These are phyloP conservation scores for Magallana ariakensis DNA, from an alignment of 1,140 invertebrate species.

Conservation along the genomic window DNA sequence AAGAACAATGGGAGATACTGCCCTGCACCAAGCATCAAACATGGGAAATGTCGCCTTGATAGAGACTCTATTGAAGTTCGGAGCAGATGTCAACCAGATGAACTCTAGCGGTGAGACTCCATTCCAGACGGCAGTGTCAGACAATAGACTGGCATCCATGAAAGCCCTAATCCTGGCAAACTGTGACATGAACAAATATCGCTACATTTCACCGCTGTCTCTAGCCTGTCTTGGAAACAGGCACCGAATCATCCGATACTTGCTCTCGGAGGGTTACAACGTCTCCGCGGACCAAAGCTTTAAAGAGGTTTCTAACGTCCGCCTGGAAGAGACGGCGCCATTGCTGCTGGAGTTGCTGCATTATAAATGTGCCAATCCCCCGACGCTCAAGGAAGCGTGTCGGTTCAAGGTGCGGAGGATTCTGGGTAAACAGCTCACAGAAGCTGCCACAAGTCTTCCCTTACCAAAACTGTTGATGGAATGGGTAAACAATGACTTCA, in stretches of 20 bases:
- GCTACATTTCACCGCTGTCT: slow-evolving; percentile 56
- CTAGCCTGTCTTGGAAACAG: slow-evolving; percentile 52
- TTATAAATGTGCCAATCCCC: slow-evolving; percentile 49
- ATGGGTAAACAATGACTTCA: slow-evolving; percentile 10
- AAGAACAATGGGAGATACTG: slow-evolving; percentile 55
- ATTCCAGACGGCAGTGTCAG: slow-evolving; percentile 54
- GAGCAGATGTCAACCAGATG: slow-evolving; percentile 53
- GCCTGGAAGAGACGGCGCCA: slow-evolving; percentile 51
- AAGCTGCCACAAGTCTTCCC: neutral
- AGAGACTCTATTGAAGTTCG: slow-evolving; percentile 50
- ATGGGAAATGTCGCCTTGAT: slow-evolving; percentile 50
- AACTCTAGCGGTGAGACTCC: slow-evolving; percentile 61
- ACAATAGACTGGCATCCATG: slow-evolving; percentile 48
- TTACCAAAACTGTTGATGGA: slow-evolving; percentile 21
- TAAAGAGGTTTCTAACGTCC: slow-evolving; percentile 41
- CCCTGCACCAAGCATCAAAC: slow-evolving; percentile 61
- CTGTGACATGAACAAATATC: slow-evolving; percentile 55
- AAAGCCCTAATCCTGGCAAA: slow-evolving; percentile 50
- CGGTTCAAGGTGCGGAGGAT: slow-evolving; percentile 39
- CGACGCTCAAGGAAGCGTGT: slow-evolving; percentile 48
- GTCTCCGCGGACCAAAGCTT: slow-evolving; percentile 53
- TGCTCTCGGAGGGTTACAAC: slow-evolving; percentile 62
- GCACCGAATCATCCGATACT: slow-evolving; percentile 51
- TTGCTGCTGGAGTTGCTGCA: slow-evolving; percentile 49
- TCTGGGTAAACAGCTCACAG: neutral